Conservation (phyloP, 2,888 invertebrate genomes). For the Perizoma flavofasciatum region DNA sequence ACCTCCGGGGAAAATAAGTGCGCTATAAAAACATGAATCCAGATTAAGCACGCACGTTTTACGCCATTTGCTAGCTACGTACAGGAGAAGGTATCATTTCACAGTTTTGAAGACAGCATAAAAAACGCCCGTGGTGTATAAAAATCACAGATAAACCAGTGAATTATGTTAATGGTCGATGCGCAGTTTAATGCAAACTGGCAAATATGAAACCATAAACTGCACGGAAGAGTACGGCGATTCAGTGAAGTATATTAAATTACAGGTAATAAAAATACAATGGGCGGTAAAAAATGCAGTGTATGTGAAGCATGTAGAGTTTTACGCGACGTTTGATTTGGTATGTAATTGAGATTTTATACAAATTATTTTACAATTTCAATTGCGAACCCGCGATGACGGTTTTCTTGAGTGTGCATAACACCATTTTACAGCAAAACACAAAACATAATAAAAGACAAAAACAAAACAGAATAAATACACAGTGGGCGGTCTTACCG, state of each 20-base stretch:
- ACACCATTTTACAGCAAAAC: too few relatives aligned
- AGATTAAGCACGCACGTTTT: slow-evolving; percentile 49
- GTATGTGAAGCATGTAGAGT: slow-evolving; percentile 54
- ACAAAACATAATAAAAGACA: too few relatives aligned
- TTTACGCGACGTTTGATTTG: slow-evolving; percentile 60
- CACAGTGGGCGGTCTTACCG: too few relatives aligned
- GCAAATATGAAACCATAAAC: slow-evolving; percentile 60
- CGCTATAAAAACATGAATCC: slow-evolving; percentile 51
- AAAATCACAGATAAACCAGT: neutral
- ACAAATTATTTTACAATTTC: slow-evolving; percentile 29
- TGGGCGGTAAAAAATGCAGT: slow-evolving; percentile 54
- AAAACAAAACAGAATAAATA: too few relatives aligned
- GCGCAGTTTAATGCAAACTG: slow-evolving; percentile 45
- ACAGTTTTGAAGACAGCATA: slow-evolving; percentile 25
- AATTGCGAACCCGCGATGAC: too few relatives aligned
- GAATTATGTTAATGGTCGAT: slow-evolving; percentile 14
- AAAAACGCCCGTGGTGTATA: slow-evolving; percentile 1
- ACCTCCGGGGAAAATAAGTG: slow-evolving; percentile 54
- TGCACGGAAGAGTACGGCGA: slow-evolving; percentile 58
- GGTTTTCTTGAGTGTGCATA: neutral
- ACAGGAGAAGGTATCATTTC: slow-evolving; percentile 29
- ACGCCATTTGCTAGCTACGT: slow-evolving; percentile 33
- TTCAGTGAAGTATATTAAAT: slow-evolving; percentile 73
- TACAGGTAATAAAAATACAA: slow-evolving; percentile 71
- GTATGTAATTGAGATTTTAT: slow-evolving; percentile 53